phyloP scores from a whole-genome alignment of 2,113 vertebrate genomes.

The Hucho hucho region DNA sequence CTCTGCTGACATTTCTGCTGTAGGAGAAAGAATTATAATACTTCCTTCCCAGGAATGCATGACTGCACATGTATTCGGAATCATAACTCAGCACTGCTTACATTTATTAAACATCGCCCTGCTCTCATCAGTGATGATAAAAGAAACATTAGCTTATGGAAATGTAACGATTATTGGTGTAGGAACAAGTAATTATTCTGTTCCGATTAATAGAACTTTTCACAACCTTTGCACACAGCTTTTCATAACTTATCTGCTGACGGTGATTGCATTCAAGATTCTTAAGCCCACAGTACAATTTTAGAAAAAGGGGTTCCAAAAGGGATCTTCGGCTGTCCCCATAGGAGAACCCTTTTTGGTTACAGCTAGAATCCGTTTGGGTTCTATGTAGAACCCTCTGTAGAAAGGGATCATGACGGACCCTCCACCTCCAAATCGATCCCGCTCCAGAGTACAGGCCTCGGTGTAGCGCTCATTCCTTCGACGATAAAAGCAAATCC shows the following conservation, averaged over 20 bases:
- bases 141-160: conserved; percentile 51
- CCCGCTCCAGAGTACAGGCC: too few species aligned
- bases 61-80: conserved; percentile 58
- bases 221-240: conserved; percentile 30
- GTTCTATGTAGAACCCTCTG: too few species aligned
- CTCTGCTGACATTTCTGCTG: conserved; percentile 64
- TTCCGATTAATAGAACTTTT: conserved; percentile 33
- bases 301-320: not conserved
- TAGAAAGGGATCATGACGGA: too few species aligned
- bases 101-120: conserved; percentile 49
- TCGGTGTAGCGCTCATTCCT: too few species aligned
- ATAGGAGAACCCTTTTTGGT: too few species aligned
- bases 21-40: conserved; percentile 60
- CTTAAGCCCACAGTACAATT: not conserved
- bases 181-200: conserved; percentile 48
- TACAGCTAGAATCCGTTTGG: too few species aligned
- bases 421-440: too few species aligned
- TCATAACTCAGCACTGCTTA: conserved; percentile 58
- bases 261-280: conserved; percentile 27
- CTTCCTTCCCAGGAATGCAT: conserved; percentile 43
- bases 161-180: conserved; percentile 50
- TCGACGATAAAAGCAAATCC: too few species aligned
- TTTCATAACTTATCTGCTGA: conserved; percentile 26
- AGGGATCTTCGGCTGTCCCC: too few species aligned
- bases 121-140: conserved; percentile 51